Evolutionary conservation across 2,888 invertebrate species (phyloP).

Genomic region (Torymus tubicola): DNA sequence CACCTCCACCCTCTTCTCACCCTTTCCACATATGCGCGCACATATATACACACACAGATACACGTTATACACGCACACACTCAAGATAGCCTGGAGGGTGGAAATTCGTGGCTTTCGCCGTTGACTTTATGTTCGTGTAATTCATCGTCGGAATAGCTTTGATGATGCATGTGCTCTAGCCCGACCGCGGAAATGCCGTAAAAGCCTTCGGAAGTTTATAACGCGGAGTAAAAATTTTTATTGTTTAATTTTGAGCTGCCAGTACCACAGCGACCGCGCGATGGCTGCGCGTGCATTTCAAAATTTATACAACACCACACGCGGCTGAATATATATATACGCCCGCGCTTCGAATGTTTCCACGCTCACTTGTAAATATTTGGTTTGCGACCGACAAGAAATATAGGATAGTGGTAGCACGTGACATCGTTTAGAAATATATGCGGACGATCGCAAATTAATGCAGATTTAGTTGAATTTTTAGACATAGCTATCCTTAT

Average conservation of each 20-base stretch:
- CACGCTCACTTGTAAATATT: no score
- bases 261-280: background rate
- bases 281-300: no score
- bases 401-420: background rate
- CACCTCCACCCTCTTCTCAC: background rate
- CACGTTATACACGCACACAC: background rate
- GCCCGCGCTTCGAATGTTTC: no score
- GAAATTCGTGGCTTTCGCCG: conserved; percentile 1
- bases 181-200: background rate
- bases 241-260: background rate
- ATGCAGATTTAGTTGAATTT: no score
- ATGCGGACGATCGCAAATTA: no score
- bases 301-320: no score
- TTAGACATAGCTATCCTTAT: no score
- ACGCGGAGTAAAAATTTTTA: background rate
- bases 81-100: background rate
- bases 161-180: background rate
- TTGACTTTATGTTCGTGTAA: background rate
- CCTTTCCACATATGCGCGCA: no score
- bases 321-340: no score
- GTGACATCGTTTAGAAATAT: background rate
- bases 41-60: background rate
- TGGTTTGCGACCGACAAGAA: no score
- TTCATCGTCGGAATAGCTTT: conserved; percentile 7
- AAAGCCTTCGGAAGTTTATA: conserved; percentile 6